These are phyloP conservation scores for Lasioglossum marginatum DNA, from an alignment of 2,888 invertebrate genomes.

Conservation along the genomic window DNA sequence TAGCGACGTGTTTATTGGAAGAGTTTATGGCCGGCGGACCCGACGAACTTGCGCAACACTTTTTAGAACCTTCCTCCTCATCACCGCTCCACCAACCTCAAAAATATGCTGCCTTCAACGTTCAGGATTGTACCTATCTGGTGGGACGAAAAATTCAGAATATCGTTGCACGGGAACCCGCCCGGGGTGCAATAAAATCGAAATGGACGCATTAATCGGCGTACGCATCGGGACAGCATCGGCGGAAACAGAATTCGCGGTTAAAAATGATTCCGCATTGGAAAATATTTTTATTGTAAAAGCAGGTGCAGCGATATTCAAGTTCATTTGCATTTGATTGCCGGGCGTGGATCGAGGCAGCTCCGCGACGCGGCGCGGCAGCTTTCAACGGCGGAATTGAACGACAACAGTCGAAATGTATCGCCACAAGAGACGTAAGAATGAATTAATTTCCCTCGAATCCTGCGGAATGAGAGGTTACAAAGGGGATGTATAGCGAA, in stretches of 20 bases:
- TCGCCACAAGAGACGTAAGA: conserved; percentile 6
- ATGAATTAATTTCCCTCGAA: conserved; percentile 42
- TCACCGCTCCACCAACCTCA: no score
- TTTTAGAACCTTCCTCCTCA: background rate
- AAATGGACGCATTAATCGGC: background rate
- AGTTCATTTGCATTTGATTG: background rate
- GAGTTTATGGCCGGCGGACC: background rate
- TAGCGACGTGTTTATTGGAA: conserved; percentile 10
- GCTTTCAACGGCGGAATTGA: conserved; percentile 15
- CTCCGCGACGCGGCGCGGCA: background rate
- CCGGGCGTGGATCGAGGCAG: background rate
- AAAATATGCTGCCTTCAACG: background rate
- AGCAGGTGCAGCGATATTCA: background rate
- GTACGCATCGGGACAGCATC: background rate
- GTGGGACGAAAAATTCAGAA: background rate
- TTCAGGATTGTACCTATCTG: background rate
- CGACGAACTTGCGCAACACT: background rate
- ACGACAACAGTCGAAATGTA: background rate
- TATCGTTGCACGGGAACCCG: background rate
- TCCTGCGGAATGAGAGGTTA: conserved; percentile 25
- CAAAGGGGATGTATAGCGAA: background rate
- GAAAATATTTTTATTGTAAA: background rate
- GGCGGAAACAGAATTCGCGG: background rate
- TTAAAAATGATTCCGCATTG: background rate
- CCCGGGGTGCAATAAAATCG: background rate